phyloP scores from a whole-genome alignment of 2,888 invertebrate species.

The Melieria picta region DNA sequence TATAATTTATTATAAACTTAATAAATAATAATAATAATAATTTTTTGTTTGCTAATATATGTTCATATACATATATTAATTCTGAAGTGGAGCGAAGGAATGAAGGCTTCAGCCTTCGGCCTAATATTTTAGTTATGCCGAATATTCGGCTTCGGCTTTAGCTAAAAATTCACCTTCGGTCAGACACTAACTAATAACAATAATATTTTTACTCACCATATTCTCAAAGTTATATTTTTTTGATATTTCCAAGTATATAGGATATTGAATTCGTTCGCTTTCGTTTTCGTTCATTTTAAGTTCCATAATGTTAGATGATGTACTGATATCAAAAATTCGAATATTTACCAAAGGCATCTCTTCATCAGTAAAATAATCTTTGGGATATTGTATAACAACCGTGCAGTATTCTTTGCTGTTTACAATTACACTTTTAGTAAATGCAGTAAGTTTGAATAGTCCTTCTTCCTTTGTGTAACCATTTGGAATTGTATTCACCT shows the following conservation, averaged over 20 bases:
- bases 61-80: no score
- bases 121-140: no score
- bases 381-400: background rate
- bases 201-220: background rate
- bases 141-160: no score
- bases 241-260: background rate
- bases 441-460: conserved; percentile 4
- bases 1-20: no score
- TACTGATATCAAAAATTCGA: conserved; percentile 11
- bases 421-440: background rate
- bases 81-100: no score
- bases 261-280: background rate
- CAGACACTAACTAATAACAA: no score
- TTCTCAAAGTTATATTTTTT: background rate
- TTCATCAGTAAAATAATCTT: background rate
- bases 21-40: no score
- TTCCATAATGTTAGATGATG: background rate
- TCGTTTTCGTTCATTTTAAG: background rate
- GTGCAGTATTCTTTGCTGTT: conserved; percentile 11
- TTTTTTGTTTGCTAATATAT: no score
- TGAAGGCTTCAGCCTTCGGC: no score
- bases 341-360: conserved; percentile 2
- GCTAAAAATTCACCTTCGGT: no score
- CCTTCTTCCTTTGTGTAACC: background rate
- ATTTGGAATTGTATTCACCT: conserved; percentile 13